Base-by-base conservation (phyloP, 2,113 vertebrate genomes). In the Lampris megalopsis region DNA sequence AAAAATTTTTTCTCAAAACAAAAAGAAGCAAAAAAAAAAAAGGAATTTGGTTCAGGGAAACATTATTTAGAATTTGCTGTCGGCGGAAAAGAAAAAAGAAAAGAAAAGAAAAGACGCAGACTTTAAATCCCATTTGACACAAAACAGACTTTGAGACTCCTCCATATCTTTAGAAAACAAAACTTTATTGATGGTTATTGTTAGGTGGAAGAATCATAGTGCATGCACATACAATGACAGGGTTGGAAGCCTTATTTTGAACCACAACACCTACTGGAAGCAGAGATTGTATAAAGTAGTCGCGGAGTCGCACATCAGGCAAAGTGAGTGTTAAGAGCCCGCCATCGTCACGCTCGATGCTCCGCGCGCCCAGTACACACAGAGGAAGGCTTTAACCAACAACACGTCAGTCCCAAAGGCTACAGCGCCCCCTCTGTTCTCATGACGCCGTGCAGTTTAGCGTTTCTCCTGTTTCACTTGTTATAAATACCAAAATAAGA, bases 151-250 rank as follows among this genome's bases (percentile, higher is more conserved):
- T 24, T 24, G 9, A 89, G 88, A 91, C 84, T 91, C 94, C 93
- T 80, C 80, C 75, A 83, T 88, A 88, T 96, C 88, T 96, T 93
- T 95, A 96, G 96, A 97, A 88, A 89, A 86, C 59, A 76, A 84
- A 96, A 97, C 95, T 98, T 98, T 98, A 98, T 98, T 97, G 94
- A 97, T 98, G 96, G 94, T 97, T 97, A 96, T 94, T 95, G 95
- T 95, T 96, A 96, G 96, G 97, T 95, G 95, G 95, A 95, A 84
- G 89, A 89, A 89, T 96, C 95, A 96, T 96, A 96, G 92, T 94
- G 95, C 97, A 98, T 98, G 97, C 97, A 97, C 96, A 95, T 95
- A 96, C 94, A 95, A 96, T 97, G 96, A 97, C 94, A 94, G 95
- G 95, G 95, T 77, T 96, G 95, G 96, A 96, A 95, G 96, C 95